phyloP scores from a whole-genome alignment of 1,140 invertebrate genomes.

The Sarcophaga bullata region DNA sequence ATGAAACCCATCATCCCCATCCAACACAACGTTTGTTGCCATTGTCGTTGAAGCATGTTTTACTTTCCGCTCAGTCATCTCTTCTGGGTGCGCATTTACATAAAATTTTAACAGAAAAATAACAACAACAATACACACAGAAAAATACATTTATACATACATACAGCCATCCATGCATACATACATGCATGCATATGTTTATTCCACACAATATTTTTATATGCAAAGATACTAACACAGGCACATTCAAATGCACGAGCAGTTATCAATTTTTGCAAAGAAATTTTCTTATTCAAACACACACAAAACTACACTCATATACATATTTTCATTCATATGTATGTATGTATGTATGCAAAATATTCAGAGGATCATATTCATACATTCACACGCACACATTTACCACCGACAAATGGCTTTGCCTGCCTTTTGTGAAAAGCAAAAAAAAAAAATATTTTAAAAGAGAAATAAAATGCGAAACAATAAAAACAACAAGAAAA shows the following conservation, averaged over 20 bases:
- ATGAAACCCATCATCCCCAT: not conserved
- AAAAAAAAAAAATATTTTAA: too few relatives aligned
- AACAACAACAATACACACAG: not conserved
- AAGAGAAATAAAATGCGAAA: not conserved
- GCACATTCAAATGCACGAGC: not conserved
- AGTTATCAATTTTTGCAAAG: too few relatives aligned
- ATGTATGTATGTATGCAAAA: too few relatives aligned
- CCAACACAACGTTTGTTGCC: slow-evolving; percentile 6
- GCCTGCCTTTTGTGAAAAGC: slow-evolving; percentile 12
- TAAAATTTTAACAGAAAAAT: slow-evolving; percentile 8
- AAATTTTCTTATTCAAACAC: too few relatives aligned
- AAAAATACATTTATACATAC: not conserved
- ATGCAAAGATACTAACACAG: slow-evolving; percentile 23
- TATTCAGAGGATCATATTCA: too few relatives aligned
- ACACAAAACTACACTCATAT: too few relatives aligned
- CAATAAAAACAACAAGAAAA: slow-evolving; percentile 8
- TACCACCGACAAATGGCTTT: slow-evolving; percentile 37
- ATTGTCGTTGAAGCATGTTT: slow-evolving; percentile 10
- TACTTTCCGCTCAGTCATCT: slow-evolving; percentile 28
- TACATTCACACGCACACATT: slow-evolving; percentile 21
- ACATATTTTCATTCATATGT: too few relatives aligned
- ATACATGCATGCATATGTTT: slow-evolving; percentile 13
- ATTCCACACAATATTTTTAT: not conserved
- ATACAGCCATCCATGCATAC: slow-evolving; percentile 37
- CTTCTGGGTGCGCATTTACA: slow-evolving; percentile 28